Base-by-base conservation (phyloP, 2,888 invertebrate genomes). In the Oxystoma pomonae region DNA sequence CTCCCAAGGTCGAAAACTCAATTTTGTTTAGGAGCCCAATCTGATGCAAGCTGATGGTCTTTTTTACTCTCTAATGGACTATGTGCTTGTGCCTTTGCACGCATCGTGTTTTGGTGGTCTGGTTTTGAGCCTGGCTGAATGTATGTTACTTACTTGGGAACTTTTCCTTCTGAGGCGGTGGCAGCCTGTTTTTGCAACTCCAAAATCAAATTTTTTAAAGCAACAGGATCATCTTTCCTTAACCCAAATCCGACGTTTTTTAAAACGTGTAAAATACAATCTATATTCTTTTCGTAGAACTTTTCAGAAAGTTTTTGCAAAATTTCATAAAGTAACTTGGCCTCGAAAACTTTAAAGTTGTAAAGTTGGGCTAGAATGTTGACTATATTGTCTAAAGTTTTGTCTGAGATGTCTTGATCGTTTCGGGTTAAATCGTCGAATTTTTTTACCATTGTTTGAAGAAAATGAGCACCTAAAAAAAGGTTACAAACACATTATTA, bases 281-380 rank as follows among this genome's bases (percentile, higher is more conserved):
- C 96, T 9, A 97, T 88, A 67, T 89, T 88, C 79, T 94, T 94
- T 77, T 94, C 93, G 20, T 75, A 72, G 75, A 90, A 89, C 2
- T 83, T 83, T 0, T 83, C 82, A 0, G 86, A 78, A 0, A 96
- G 77, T 22, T 86, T 87, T 0, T 84, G 81, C 16, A 97, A 82
- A 3, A 97, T 84, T 77, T 96, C 92, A 79, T 92, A 91, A 0
- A 97, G 81, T 0, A 97, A 82, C 1, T 85, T 82, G 3, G 89
- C 86, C 73, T 93, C 90, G 74, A 90, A 90, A 1, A 96, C 85
- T 91, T 92, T 94, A 74, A 96, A 97, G 75, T 91, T 92, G 76
- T 94, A 97, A 60, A 97, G 80, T 76, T 94, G 90, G 0, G 90
- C 86, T 2, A 97, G 80, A 57, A 94, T 84, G 0, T 90, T 82